Conservation (phyloP, 2,113 vertebrate genomes). For the Psilopogon haemacephalus region DNA sequence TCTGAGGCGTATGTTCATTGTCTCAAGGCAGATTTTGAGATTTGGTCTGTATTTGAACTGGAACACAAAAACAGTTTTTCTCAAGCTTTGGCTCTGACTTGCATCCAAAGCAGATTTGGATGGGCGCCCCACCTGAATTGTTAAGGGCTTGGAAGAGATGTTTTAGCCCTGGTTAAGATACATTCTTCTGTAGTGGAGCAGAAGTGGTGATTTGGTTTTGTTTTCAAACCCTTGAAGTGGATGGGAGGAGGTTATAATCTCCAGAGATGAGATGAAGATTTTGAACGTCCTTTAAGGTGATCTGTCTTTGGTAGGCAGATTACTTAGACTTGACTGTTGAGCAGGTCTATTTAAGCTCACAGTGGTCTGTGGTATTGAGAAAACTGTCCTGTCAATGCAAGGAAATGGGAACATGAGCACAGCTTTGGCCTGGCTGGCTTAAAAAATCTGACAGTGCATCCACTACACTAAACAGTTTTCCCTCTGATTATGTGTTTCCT, state of each 20-base stretch:
- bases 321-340: neutral
- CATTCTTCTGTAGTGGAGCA: conserved; percentile 10
- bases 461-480: neutral
- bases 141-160: conserved; percentile 43
- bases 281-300: neutral
- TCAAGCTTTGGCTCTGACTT: conserved; percentile 41
- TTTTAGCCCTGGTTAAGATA: conserved; percentile 20
- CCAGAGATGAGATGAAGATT: neutral
- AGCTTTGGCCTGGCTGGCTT: neutral
- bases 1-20: conserved; percentile 42
- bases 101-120: conserved; percentile 59
- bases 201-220: neutral
- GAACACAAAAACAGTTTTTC: conserved; percentile 49
- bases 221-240: neutral
- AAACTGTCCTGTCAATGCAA: neutral
- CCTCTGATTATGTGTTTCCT: neutral
- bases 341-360: neutral
- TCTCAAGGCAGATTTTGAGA: conserved; percentile 58
- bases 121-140: conserved; percentile 49
- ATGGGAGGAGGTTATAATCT: neutral
- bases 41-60: conserved; percentile 60
- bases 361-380: neutral
- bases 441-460: neutral
- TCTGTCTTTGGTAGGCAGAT: neutral
- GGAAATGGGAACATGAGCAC: neutral